A percentile compares a stretch with the other conserved stretches of the same genome.
These are phyloP conservation scores for Harlomillsia oculata DNA, from an alignment of 1,140 invertebrate species.

Conservation along the genomic window DNA sequence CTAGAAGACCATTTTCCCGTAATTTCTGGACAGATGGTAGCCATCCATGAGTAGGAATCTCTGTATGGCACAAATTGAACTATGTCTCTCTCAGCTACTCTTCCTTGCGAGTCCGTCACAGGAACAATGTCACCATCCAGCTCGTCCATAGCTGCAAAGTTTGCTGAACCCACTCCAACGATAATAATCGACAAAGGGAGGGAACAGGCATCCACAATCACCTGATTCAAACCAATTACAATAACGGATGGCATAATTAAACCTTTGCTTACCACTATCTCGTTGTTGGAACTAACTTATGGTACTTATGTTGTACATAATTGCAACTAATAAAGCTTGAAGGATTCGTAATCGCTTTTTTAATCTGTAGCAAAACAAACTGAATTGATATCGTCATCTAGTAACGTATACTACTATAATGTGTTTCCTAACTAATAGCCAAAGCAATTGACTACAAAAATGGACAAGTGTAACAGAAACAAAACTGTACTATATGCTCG, in stretches of 20 bases:
- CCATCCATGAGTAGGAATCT: conserved; percentile 18
- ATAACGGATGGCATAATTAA: neutral
- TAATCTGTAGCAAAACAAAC: no score
- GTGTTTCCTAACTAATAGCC: no score
- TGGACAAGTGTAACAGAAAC: no score
- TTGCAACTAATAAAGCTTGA: no score
- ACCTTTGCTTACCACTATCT: no score
- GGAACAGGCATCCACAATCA: conserved; percentile 15
- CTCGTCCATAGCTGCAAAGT: conserved; percentile 50
- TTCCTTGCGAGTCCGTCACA: conserved; percentile 42
- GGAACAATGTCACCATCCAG: conserved; percentile 49
- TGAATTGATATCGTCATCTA: no score
- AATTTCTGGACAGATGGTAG: conserved; percentile 18
- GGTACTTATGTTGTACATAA: no score
- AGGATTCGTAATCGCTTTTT: no score
- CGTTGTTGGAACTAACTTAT: no score
- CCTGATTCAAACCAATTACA: neutral
- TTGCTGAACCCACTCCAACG: conserved; percentile 41
- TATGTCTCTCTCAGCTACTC: conserved; percentile 45
- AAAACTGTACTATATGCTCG: no score
- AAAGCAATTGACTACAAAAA: no score
- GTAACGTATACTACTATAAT: no score
- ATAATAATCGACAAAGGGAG: conserved; percentile 53
- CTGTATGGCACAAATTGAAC: conserved; percentile 45
- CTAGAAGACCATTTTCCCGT: conserved; percentile 22